A percentile compares a stretch with the other conserved stretches of the same genome.
phyloP scores from a whole-genome alignment of 2,113 vertebrate genomes.

The Ptilonorhynchus violaceus region DNA sequence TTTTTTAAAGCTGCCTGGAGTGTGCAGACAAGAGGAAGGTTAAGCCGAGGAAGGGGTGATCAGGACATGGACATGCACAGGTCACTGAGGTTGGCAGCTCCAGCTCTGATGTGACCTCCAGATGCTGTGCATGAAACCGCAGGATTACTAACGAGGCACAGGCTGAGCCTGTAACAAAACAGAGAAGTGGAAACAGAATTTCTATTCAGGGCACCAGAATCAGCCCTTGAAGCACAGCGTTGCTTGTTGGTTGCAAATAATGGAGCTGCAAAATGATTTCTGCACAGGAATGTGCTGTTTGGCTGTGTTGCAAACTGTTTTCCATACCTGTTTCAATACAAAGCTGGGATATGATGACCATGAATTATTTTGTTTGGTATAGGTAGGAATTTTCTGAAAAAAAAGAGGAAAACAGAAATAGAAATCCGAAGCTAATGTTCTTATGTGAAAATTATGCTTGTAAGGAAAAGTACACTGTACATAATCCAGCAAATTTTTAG shows the following conservation, averaged over 20 bases:
- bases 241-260: neutral
- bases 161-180: neutral
- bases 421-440: neutral
- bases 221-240: neutral
- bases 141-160: neutral
- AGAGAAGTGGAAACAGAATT: neutral
- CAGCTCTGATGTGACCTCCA: neutral
- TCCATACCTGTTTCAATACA: neutral
- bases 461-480: neutral
- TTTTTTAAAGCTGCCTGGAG: neutral
- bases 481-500: neutral
- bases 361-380: neutral
- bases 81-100: neutral
- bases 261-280: neutral
- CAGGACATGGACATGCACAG: neutral
- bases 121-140: neutral
- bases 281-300: neutral
- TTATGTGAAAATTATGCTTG: neutral
- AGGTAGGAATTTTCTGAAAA: neutral
- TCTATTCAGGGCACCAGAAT: neutral
- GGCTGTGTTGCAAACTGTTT: neutral
- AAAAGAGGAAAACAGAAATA: neutral
- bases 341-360: neutral
- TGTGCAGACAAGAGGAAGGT: neutral
- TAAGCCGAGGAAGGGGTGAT: neutral